phyloP scores from a whole-genome alignment of 30 jellyfish, hydroid and myxozoan species.

The Euphysa ruthae region DNA sequence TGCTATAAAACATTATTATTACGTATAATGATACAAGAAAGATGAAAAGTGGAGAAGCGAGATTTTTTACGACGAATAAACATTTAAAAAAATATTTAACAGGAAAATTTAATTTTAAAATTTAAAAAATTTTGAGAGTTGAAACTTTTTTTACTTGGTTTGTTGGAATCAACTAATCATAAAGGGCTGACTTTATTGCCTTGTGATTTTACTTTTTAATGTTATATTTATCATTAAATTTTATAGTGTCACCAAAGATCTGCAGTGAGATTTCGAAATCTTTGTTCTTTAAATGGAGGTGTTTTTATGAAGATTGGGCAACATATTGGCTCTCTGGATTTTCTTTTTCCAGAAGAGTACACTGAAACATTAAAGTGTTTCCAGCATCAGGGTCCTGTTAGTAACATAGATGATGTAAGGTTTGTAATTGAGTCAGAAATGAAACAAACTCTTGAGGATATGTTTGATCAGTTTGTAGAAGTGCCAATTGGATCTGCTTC shows the following conservation, averaged over 20 bases:
- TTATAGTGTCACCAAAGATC: conserved; percentile 85
- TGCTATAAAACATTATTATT: no score
- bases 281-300: conserved; percentile 87
- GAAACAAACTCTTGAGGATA: conserved; percentile 22
- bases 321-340: conserved; percentile 90
- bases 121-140: not conserved
- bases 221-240: not conserved
- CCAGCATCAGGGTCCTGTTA: conserved; percentile 85
- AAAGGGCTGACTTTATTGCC: not conserved
- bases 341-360: conserved; percentile 81
- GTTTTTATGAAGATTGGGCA: conserved; percentile 89
- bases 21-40: no score
- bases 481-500: conserved; percentile 93
- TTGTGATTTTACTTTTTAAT: not conserved
- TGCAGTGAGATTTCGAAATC: conserved; percentile 62
- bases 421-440: conserved; percentile 70
- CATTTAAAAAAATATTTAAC: no score
- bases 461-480: conserved; percentile 52
- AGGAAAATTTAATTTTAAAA: no score
- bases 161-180: not conserved
- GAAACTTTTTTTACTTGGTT: not conserved
- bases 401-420: conserved; percentile 61
- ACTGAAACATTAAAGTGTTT: conserved; percentile 69
- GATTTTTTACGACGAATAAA: no score
- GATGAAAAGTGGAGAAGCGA: no score